Percentiles rank a stretch among this genome's conserved stretches.
These are phyloP conservation scores for Bryconaethiops microstoma DNA, from an alignment of 2,797 vertebrate species.

Conservation along the genomic window DNA sequence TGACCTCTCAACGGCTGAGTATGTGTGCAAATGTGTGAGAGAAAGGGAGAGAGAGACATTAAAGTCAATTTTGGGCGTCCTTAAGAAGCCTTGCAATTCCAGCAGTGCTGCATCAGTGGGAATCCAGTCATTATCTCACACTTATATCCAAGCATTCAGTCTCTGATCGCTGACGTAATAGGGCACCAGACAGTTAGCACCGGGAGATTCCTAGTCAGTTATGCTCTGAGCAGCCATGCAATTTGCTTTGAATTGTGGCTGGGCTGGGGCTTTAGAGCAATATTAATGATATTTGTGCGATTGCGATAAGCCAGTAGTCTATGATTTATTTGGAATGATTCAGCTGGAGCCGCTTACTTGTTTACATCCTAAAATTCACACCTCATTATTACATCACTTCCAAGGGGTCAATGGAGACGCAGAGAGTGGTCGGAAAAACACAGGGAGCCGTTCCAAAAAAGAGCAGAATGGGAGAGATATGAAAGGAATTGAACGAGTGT, in stretches of 20 bases:
- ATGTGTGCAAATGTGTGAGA: constrained; percentile 10
- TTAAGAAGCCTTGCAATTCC: constrained; percentile 19
- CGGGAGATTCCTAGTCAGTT: constrained; percentile 50
- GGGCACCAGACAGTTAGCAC: constrained; percentile 40
- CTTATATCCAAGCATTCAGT: constrained; percentile 42
- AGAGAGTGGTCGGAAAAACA: constrained; percentile 37
- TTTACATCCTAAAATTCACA: constrained; percentile 55
- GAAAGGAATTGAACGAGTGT: constrained; percentile 54
- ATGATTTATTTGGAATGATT: constrained; percentile 54
- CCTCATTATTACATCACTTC: constrained; percentile 50
- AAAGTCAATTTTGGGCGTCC: constrained; percentile 7
- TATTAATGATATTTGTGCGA: constrained; percentile 47
- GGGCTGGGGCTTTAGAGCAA: constrained; percentile 28
- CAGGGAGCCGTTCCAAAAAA: constrained; percentile 22
- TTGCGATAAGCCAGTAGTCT: constrained; percentile 54
- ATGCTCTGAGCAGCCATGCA: constrained; percentile 28
- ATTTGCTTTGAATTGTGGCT: constrained; percentile 42
- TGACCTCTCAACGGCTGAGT: constrained; percentile 36
- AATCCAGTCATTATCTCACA: constrained; percentile 29
- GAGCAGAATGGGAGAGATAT: constrained; percentile 54
- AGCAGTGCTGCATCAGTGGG: constrained; percentile 19
- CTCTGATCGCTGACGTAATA: constrained; percentile 49
- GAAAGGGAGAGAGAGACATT: not conserved
- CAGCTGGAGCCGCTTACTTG: constrained; percentile 43
- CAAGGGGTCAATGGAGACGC: constrained; percentile 34